phyloP scores from a whole-genome alignment of 2,888 invertebrate genomes.

The Agrochola lychnidis region DNA sequence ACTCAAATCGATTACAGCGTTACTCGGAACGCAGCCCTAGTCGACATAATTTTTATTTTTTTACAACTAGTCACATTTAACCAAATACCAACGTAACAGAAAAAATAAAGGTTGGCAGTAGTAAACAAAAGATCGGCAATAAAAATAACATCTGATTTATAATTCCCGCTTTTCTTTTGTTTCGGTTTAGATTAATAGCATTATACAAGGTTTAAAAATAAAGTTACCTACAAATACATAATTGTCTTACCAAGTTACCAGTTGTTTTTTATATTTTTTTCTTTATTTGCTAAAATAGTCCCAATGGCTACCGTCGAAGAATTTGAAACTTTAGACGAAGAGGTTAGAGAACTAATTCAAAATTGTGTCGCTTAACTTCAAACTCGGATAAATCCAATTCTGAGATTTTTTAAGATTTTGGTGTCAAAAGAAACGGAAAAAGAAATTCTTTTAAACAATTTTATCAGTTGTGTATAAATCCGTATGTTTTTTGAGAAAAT shows the following conservation, averaged over 20 bases:
- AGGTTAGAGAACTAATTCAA: constrained; percentile 85
- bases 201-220: neutral
- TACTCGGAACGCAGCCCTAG: too few relatives aligned
- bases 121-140: constrained; percentile 6
- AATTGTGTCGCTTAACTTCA: constrained; percentile 59
- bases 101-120: constrained; percentile 12
- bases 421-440: too few relatives aligned
- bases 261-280: constrained; percentile 4
- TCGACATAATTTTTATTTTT: neutral
- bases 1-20: too few relatives aligned
- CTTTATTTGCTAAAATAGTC: neutral
- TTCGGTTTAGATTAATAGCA: neutral
- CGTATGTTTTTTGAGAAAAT: too few relatives aligned
- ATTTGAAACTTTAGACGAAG: constrained; percentile 82
- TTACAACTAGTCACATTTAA: neutral
- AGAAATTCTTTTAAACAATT: neutral
- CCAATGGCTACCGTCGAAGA: constrained; percentile 68
- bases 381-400: too few relatives aligned
- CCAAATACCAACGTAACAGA: neutral
- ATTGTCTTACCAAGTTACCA: neutral
- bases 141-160: constrained; percentile 20
- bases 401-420: too few relatives aligned
- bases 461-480: too few relatives aligned
- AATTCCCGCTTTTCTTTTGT: constrained; percentile 50
- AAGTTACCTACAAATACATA: neutral